These are phyloP conservation scores for Pao palembangensis DNA, from an alignment of 2,113 vertebrate species.

Conservation along the genomic window DNA sequence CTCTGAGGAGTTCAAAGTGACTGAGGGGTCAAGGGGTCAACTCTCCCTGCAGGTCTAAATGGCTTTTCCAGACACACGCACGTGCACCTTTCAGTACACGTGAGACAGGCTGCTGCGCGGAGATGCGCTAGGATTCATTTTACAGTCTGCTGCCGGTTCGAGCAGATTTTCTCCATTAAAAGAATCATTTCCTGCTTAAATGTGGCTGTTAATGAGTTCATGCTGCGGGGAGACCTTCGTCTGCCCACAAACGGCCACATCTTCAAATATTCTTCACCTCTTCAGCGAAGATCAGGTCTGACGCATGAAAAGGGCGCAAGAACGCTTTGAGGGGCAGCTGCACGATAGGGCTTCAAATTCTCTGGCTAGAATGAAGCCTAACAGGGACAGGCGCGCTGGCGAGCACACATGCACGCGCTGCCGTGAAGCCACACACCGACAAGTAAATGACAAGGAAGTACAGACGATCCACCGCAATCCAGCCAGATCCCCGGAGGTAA, in stretches of 20 bases:
- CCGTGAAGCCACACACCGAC: slow-evolving; percentile 59
- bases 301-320: not conserved
- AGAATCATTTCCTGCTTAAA: slow-evolving; percentile 51
- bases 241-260: slow-evolving; percentile 40
- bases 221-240: slow-evolving; percentile 38
- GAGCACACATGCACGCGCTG: slow-evolving; percentile 32
- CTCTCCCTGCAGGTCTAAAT: slow-evolving; percentile 45
- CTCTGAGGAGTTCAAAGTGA: slow-evolving; percentile 60
- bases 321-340: slow-evolving; percentile 12
- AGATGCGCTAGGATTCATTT: slow-evolving; percentile 38
- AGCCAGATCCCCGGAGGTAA: slow-evolving; percentile 50
- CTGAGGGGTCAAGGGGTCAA: slow-evolving; percentile 63
- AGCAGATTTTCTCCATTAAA: slow-evolving; percentile 32
- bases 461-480: slow-evolving; percentile 40
- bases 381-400: slow-evolving; percentile 5
- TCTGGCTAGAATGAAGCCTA: slow-evolving; percentile 15
- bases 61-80: slow-evolving; percentile 45
- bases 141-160: slow-evolving; percentile 39
- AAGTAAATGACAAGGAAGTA: slow-evolving; percentile 67
- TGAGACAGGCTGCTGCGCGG: slow-evolving; percentile 23
- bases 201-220: slow-evolving; percentile 35
- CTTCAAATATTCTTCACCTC: slow-evolving; percentile 30
- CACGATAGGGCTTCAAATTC: slow-evolving; percentile 6
- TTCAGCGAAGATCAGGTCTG: slow-evolving; percentile 3
- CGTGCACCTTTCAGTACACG: slow-evolving; percentile 19